Evolutionary conservation across 2,113 vertebrate species (phyloP).

Genomic region (Felis chaus): DNA sequence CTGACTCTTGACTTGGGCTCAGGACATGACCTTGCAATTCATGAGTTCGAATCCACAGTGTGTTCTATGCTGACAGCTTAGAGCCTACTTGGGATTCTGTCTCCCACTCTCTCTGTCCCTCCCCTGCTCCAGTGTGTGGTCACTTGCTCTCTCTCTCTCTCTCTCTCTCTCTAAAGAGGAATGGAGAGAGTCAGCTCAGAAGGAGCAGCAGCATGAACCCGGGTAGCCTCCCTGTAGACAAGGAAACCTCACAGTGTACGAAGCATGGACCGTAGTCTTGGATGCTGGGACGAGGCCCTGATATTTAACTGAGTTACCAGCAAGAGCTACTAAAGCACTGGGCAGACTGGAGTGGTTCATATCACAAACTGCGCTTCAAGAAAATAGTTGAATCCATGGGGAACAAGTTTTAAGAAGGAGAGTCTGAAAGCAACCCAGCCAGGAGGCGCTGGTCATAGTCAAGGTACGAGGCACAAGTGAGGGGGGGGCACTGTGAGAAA

Average conservation of each 20-base stretch:
- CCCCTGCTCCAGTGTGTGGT: too few species aligned
- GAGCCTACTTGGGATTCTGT: too few species aligned
- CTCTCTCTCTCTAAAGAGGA: background rate
- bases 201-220: background rate
- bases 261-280: background rate
- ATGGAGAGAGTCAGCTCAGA: background rate
- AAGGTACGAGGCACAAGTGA: background rate
- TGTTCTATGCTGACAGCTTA: too few species aligned
- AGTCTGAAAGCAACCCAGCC: background rate
- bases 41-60: too few species aligned
- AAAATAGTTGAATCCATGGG: background rate
- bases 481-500: background rate
- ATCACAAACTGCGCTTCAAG: background rate
- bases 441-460: background rate
- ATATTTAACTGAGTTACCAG: background rate
- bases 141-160: too few species aligned
- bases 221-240: background rate
- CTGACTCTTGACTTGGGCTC: too few species aligned
- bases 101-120: too few species aligned
- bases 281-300: background rate
- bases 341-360: background rate
- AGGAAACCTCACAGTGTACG: background rate
- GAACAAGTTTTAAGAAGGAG: background rate
- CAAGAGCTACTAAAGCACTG: background rate
- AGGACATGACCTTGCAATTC: too few species aligned